phyloP scores from a whole-genome alignment of 2,888 invertebrate genomes.

The Acronicta aceris region DNA sequence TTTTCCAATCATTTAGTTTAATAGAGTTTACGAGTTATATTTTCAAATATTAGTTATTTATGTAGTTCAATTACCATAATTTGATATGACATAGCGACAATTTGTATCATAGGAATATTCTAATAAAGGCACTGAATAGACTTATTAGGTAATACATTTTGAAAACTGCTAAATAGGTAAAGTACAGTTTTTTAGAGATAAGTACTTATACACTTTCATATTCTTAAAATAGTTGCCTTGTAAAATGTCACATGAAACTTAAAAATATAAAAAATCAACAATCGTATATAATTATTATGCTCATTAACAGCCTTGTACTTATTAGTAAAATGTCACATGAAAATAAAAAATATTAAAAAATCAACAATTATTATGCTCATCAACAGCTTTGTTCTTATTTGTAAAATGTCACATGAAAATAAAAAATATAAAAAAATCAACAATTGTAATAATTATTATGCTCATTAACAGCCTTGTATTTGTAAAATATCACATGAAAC shows the following conservation, averaged over 20 bases:
- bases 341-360: slow-evolving; percentile 20
- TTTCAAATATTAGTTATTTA: slow-evolving; percentile 15
- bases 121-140: slow-evolving; percentile 17
- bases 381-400: slow-evolving; percentile 15
- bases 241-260: slow-evolving; percentile 15
- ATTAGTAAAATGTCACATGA: no score
- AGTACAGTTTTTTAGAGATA: slow-evolving; percentile 15
- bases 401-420: slow-evolving; percentile 22
- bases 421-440: slow-evolving; percentile 19
- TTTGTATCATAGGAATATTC: slow-evolving; percentile 19
- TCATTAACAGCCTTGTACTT: slow-evolving; percentile 7
- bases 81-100: slow-evolving; percentile 20
- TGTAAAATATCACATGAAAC: slow-evolving; percentile 11
- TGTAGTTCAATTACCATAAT: slow-evolving; percentile 17
- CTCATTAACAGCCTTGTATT: slow-evolving; percentile 13
- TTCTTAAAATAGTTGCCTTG: slow-evolving; percentile 18
- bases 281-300: slow-evolving; percentile 14
- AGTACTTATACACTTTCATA: no score
- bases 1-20: slow-evolving; percentile 27
- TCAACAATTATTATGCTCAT: slow-evolving; percentile 23
- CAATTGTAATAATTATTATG: slow-evolving; percentile 7
- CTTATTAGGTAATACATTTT: slow-evolving; percentile 16
- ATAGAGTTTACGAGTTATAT: slow-evolving; percentile 13
- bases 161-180: slow-evolving; percentile 20
- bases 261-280: slow-evolving; percentile 20